A percentile compares a stretch with the other conserved stretches of the same genome.
phyloP scores from a whole-genome alignment of 92 coral and sea anemone species.

The Heteractis magnifica region DNA sequence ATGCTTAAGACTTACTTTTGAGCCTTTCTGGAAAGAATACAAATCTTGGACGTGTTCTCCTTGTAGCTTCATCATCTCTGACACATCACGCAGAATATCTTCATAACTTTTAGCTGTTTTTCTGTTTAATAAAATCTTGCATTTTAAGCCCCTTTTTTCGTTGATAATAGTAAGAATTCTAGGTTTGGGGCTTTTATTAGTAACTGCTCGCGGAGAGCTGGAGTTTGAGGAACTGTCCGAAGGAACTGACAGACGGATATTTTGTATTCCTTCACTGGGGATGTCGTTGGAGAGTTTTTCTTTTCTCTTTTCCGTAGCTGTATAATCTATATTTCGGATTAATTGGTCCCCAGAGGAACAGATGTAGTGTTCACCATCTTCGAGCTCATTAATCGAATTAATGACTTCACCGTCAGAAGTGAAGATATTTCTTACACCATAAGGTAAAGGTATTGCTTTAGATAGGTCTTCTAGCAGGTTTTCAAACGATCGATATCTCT shows the following conservation, averaged over 20 bases:
- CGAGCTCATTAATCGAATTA: conserved; percentile 57
- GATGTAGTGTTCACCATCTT: conserved; percentile 64
- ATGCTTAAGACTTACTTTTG: conserved; percentile 45
- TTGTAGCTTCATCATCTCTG: conserved; percentile 67
- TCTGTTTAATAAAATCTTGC: conserved; percentile 69
- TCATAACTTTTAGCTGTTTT: conserved; percentile 75
- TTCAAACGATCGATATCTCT: conserved; percentile 72
- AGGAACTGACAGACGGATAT: conserved; percentile 29
- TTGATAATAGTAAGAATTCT: conserved; percentile 62
- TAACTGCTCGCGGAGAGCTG: conserved; percentile 35
- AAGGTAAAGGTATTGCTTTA: conserved; percentile 72
- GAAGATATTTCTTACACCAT: conserved; percentile 77
- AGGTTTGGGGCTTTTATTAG: conserved; percentile 52
- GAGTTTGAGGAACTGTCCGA: conserved; percentile 52
- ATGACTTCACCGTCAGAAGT: conserved; percentile 55
- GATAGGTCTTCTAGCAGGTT: conserved; percentile 72
- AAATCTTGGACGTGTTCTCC: conserved; percentile 57
- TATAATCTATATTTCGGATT: conserved; percentile 59
- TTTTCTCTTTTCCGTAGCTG: conserved; percentile 16
- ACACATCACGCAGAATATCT: conserved; percentile 69
- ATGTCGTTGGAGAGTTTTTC: conserved; percentile 25
- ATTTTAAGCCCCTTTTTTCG: conserved; percentile 54
- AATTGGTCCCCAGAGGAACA: conserved; percentile 90
- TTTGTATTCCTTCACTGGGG: conserved; percentile 35
- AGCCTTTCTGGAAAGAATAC: conserved; percentile 40